Conservation (phyloP, 2,113 vertebrate species). For the Limnothrissa miodon region DNA sequence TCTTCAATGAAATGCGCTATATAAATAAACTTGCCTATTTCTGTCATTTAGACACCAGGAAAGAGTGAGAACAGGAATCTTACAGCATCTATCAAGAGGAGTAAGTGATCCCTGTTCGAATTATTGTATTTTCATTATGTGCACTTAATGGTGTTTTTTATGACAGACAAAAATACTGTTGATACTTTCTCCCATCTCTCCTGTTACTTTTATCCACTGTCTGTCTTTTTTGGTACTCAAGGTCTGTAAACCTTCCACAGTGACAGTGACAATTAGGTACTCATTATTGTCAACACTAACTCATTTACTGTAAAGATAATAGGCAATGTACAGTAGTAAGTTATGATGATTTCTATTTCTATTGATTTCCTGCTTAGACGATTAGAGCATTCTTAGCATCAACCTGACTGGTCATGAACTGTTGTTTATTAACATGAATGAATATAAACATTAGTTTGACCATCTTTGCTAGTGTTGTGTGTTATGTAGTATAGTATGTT, state of each 20-base stretch:
- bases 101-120: slow-evolving; percentile 48
- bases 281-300: no score
- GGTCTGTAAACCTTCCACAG: not conserved
- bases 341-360: no score
- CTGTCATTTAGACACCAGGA: slow-evolving; percentile 50
- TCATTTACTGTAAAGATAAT: no score
- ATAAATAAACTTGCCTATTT: no score
- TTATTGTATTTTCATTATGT: slow-evolving; percentile 5
- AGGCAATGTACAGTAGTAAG: no score
- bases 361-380: no score
- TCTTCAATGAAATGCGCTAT: no score
- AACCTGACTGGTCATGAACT: not conserved
- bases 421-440: not conserved
- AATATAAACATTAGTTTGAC: not conserved
- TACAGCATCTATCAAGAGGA: slow-evolving; percentile 47
- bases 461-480: not conserved
- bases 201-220: not conserved
- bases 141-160: not conserved
- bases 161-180: not conserved
- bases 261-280: no score
- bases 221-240: not conserved
- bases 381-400: no score
- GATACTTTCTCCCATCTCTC: not conserved
- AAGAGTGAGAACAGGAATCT: slow-evolving; percentile 47
- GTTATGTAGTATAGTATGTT: not conserved